Base-by-base conservation (phyloP, 1,140 invertebrate genomes). In the Arion vulgaris region DNA sequence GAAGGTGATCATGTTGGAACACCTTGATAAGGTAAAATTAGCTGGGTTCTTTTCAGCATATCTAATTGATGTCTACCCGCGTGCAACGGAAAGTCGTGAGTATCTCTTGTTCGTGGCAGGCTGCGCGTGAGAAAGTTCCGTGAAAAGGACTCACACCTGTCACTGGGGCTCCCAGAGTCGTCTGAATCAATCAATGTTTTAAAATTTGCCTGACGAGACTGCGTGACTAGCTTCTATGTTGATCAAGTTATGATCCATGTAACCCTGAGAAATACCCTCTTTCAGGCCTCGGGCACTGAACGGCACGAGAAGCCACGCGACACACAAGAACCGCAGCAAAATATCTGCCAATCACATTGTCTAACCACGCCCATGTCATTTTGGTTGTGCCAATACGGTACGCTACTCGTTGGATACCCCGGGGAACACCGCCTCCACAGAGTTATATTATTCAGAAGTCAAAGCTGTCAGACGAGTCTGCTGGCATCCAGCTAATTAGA, bases 141-240 rank as follows among this genome's bases (percentile, higher is more conserved):
- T 78, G 76, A 78, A 78, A 66, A 38, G 36, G 41, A 32, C 45
- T 57, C 76, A 57, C 53, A 78, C 51, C 76, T 78, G 76, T 78
- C 76, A 78, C 57, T 36, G 34, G 51, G 53, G 51, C 62, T 68
- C 76, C 57, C 36, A 53, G 36, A 36, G 26, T 62, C 51, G 76
- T 78, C 76, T 4, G 76, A 78, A 78, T 78, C 76, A 78, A 78
- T 78, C 76, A 78, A 78, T 78, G 49, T 78, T 78, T 78, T 36
- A 78, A 78, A 39, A 57, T 68, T 62, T 38, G 76, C 53, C 53
- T 78, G 53, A 62, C 62, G 53, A 57, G 19, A 19, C 53, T 78
- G 76, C 76, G 76, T 78, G 76, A 78, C 76, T 62, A 68, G 76
- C 32, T 15, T 45, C 76, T 57, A 78, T 78, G 76, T 78, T 66